Evolutionary conservation across 2,797 vertebrate genomes (phyloP), one percentile per base, ranked within the genome.

Genomic region (Oceanodroma leucorhoa): DNA sequence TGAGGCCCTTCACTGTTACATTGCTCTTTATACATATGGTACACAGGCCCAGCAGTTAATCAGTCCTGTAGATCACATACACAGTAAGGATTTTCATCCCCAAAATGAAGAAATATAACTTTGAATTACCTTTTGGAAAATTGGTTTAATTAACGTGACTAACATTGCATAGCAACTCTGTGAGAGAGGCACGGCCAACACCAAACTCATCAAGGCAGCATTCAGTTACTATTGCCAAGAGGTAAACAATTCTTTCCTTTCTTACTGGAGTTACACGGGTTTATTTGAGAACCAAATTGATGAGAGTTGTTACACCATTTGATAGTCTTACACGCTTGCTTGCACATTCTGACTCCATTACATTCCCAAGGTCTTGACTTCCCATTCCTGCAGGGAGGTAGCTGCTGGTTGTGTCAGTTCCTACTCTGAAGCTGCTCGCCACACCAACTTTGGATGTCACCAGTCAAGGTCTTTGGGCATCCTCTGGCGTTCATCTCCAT

Each of bases 301-400:
- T 76, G 36, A 20, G 11, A 60, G 21, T 1, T 22, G 18, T 60
- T 73, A 34, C 5, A 38, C 3, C 2, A 29, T 76, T 54, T 83
- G 8, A 21, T 30, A 41, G 13, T 80, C 18, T 69, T 38, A 10
- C 11, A 73, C 1, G 7, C 32, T 78, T 11, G 2, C n/a, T 34
- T 46, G 46, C 21, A 36, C 3, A 2, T 14, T 78, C 22, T 69
- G n/a, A 10, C 22, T 70, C 19, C 32, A n/a, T 53, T 48, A 57
- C 10, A 29, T 36, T 70, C 17, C 11, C 19, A 57, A 78, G n/a
- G 9, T 51, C 41, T 84, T 55, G n/a, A 51, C 5, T 78, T 87
- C 27, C 18, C 1, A 0, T 65, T 3, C 16, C 30, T 9, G 38
- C 50, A n/a, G 22, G 51, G 20, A 45, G 2, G 8, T 29, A 36